These are phyloP conservation scores for Paramacrobiotus metropolitanus DNA, from an alignment of 1,140 invertebrate species.

Conservation along the genomic window DNA sequence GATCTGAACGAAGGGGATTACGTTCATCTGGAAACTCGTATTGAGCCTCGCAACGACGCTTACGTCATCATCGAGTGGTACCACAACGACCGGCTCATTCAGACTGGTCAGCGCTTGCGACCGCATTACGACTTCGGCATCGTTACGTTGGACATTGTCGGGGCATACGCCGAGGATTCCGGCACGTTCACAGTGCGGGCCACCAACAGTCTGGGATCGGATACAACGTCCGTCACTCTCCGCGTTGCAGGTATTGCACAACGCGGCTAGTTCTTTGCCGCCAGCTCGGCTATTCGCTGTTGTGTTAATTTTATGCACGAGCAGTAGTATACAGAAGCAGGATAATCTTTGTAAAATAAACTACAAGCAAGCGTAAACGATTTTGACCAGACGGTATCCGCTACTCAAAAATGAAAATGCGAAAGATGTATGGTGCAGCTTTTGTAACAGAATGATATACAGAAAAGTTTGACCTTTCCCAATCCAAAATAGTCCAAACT, in stretches of 20 bases:
- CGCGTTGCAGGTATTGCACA: conserved; percentile 35
- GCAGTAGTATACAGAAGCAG: no score
- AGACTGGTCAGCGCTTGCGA: conserved; percentile 17
- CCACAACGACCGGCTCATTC: conserved; percentile 38
- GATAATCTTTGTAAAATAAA: no score
- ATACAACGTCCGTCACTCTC: conserved; percentile 68
- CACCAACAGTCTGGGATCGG: conserved; percentile 67
- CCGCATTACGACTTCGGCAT: conserved; percentile 55
- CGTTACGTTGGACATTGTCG: conserved; percentile 74
- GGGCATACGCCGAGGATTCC: conserved; percentile 73
- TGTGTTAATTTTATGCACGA: no score
- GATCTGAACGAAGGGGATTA: conserved; percentile 9
- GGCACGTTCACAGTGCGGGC: conserved; percentile 84
- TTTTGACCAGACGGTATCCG: no score
- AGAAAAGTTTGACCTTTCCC: no score
- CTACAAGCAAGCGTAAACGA: no score
- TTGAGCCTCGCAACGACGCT: conserved; percentile 24
- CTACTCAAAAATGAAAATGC: no score
- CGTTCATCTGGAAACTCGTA: conserved; percentile 16
- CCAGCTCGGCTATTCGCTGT: no score
- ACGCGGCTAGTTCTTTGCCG: no score
- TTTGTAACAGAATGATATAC: no score
- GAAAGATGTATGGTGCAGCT: no score
- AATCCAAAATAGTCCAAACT: no score
- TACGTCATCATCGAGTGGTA: conserved; percentile 50